Conservation (phyloP, 2,888 invertebrate species). For the Pachycephus smyrnensis region DNA sequence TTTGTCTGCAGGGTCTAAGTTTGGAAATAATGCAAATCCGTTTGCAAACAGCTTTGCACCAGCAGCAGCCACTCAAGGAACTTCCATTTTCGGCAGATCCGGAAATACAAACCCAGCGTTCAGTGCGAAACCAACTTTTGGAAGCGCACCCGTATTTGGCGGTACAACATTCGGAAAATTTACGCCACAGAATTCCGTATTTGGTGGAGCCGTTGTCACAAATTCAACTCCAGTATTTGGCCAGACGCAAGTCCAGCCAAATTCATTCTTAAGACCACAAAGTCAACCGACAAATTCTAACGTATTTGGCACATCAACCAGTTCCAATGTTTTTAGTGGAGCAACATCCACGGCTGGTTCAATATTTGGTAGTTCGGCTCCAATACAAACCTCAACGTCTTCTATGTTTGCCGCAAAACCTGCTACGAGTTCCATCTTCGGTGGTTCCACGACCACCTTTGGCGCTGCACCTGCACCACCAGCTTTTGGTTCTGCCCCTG, state of each 20-base stretch:
- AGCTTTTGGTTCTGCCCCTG: slow-evolving; percentile 52
- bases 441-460: slow-evolving; percentile 46
- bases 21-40: slow-evolving; percentile 30
- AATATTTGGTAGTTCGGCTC: slow-evolving; percentile 45
- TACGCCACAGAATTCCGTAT: slow-evolving; percentile 34
- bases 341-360: slow-evolving; percentile 35
- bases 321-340: slow-evolving; percentile 45
- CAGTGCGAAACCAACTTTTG: slow-evolving; percentile 53
- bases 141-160: slow-evolving; percentile 40
- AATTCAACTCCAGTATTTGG: slow-evolving; percentile 45
- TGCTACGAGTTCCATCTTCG: slow-evolving; percentile 43
- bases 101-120: slow-evolving; percentile 43
- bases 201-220: slow-evolving; percentile 37
- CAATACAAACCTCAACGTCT: slow-evolving; percentile 28
- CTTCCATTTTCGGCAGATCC: slow-evolving; percentile 49
- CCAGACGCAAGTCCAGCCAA: slow-evolving; percentile 37
- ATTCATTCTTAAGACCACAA: slow-evolving; percentile 48
- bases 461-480: slow-evolving; percentile 47
- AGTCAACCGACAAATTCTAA: slow-evolving; percentile 40
- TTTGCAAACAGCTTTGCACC: slow-evolving; percentile 38
- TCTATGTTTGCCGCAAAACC: slow-evolving; percentile 17
- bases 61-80: slow-evolving; percentile 26
- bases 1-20: not conserved
- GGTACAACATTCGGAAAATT: slow-evolving; percentile 44
- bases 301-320: slow-evolving; percentile 37